These are phyloP conservation scores for Clarias pachynema DNA, from an alignment of 2,797 vertebrate genomes.

Conservation along the genomic window DNA sequence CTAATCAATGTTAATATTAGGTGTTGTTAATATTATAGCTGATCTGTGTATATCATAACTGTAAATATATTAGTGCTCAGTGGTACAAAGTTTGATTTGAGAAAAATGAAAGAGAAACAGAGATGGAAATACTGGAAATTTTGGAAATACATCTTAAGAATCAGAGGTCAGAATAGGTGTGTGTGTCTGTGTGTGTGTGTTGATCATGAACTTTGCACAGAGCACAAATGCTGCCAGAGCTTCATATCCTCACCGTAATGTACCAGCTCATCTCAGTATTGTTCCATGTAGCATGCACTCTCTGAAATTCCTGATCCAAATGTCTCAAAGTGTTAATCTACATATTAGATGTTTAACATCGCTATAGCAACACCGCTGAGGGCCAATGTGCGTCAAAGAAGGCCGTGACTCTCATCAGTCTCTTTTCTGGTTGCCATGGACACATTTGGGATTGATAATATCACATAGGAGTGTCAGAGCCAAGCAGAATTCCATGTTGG, in stretches of 20 bases:
- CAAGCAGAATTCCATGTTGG: slow-evolving; percentile 23
- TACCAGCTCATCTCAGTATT: background rate
- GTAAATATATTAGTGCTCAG: background rate
- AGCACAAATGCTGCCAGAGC: background rate
- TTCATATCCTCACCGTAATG: background rate
- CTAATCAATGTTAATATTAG: too few relatives aligned
- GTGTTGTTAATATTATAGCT: too few relatives aligned
- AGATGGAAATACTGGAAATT: background rate
- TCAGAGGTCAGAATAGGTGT: slow-evolving; percentile 11
- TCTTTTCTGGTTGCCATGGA: slow-evolving; percentile 26
- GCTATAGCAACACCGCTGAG: slow-evolving; percentile 19
- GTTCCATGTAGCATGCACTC: slow-evolving; percentile 1
- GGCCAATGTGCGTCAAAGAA: slow-evolving; percentile 37
- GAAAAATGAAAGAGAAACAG: background rate
- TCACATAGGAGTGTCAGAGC: slow-evolving; percentile 38
- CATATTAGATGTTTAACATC: slow-evolving; percentile 45
- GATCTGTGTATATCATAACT: background rate
- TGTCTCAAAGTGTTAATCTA: slow-evolving; percentile 21
- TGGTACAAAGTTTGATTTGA: background rate
- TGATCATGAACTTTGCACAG: background rate
- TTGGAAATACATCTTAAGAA: slow-evolving; percentile 6
- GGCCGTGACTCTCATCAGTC: slow-evolving; percentile 26
- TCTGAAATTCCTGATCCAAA: slow-evolving; percentile 9
- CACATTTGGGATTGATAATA: slow-evolving; percentile 28
- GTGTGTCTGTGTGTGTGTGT: background rate